Evolutionary conservation across 2,888 invertebrate species (phyloP), one percentile per base, ranked within the genome.

Genomic region (Thereva nobilitata): DNA sequence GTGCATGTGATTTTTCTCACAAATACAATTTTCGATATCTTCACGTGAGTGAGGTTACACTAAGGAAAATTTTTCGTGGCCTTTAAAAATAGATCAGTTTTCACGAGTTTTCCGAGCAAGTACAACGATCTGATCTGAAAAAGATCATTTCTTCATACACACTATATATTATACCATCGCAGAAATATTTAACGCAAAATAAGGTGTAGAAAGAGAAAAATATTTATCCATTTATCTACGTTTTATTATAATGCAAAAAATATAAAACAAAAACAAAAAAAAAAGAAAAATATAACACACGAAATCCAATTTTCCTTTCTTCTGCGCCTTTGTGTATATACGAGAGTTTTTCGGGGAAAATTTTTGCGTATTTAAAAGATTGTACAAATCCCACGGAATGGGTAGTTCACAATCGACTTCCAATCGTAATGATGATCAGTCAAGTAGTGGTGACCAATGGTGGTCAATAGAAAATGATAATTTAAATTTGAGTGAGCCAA

Each of bases 71-170:
- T 50, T 61, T 5, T 41, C 23, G 40, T 40, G 23, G 61, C 49
- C 7, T 6, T 76, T 78, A 79, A 77, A 80, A 80, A 80, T 80
- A 80, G 78, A 70, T 77, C 77, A 80, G 80, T 80, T 79, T 77
- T 74, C 74, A 74, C 75, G 76, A 79, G 76, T 75, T 75, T 74
- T 72, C 73, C 75, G 76, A 74, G 72, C 72, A 76, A 78, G 75
- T 75, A 74, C 74, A 73, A 71, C 73, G 61, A 53, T 50, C 55
- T 41, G 53, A 67, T 23, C 23, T 23, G 23, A 3, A 10, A 9
- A 34, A 42, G 5, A 57, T 23, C 10, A 35, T 40, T 44, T 41
- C 23, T 52, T 53, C 34, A 64, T 64, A 37, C 9, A 12, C 47
- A 41, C 10, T 49, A 61, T 4, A 61, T 50, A 50, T 50, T 61